A percentile compares a stretch with the other conserved stretches of the same genome.
These are phyloP conservation scores for Neodiprion pinetum DNA, from an alignment of 1,140 invertebrate genomes.

Conservation along the genomic window DNA sequence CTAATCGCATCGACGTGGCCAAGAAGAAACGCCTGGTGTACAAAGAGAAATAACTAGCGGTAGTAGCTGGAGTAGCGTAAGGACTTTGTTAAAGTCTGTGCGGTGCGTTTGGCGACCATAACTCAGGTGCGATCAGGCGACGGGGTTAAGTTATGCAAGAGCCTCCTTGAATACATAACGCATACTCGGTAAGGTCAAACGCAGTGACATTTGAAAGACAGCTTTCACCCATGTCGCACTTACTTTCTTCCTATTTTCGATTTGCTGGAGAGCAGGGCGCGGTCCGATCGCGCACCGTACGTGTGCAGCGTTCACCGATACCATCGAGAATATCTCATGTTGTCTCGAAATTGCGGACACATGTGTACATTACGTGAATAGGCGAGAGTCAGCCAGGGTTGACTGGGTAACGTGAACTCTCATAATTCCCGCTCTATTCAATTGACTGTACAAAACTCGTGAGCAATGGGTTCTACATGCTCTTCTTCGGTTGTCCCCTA, in stretches of 20 bases:
- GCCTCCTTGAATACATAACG: constrained; percentile 15
- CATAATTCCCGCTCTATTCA: too few species aligned
- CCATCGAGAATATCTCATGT: too few species aligned
- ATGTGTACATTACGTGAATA: not conserved
- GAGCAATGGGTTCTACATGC: too few species aligned
- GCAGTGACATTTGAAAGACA: constrained; percentile 40
- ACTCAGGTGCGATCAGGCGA: not conserved
- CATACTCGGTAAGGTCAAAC: constrained; percentile 41
- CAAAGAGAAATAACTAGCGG: not conserved
- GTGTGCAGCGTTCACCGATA: not conserved
- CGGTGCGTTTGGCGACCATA: not conserved
- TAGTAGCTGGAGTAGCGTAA: not conserved
- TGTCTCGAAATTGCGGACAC: not conserved
- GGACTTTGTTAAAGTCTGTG: not conserved
- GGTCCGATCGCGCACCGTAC: not conserved
- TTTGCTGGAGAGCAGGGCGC: constrained; percentile 14
- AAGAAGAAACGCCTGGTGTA: too few species aligned
- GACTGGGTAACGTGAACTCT: too few species aligned
- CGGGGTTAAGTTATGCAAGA: constrained; percentile 13
- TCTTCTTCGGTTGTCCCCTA: too few species aligned
- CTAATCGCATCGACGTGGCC: too few species aligned
- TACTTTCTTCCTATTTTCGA: constrained; percentile 42
- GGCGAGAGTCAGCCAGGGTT: too few species aligned
- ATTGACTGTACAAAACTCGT: too few species aligned
- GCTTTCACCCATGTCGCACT: constrained; percentile 37